Conservation (phyloP, 1,140 invertebrate genomes). For the Alviniconcha marisindica region DNA sequence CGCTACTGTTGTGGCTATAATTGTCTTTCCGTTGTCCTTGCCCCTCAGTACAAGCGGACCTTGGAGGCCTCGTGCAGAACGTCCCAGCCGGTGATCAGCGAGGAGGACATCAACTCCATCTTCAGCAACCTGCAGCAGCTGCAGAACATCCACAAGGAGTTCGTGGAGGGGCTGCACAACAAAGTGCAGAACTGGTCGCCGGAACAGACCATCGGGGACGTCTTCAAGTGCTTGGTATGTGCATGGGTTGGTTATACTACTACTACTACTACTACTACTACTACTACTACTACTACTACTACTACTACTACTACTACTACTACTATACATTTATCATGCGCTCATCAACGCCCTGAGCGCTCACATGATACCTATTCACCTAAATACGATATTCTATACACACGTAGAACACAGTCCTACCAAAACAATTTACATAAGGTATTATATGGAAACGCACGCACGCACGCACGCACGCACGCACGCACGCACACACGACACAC, state of each 20-base stretch:
- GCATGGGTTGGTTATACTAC: no score
- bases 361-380: no score
- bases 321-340: no score
- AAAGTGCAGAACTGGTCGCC: constrained; percentile 83
- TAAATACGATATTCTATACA: no score
- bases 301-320: constrained; percentile 13
- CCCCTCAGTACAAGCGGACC: constrained; percentile 91
- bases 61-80: constrained; percentile 90
- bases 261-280: no score
- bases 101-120: constrained; percentile 92
- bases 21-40: no score
- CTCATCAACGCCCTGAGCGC: no score
- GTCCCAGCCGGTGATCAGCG: constrained; percentile 91
- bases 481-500: no score
- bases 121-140: constrained; percentile 95
- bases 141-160: constrained; percentile 87
- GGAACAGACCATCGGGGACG: constrained; percentile 84
- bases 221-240: constrained; percentile 84
- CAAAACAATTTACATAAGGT: no score
- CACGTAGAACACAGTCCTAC: no score
- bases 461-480: no score
- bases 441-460: no score
- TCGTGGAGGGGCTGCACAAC: constrained; percentile 83
- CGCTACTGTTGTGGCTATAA: neutral
- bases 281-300: constrained; percentile 13